Evolutionary conservation across 1,140 invertebrate species (phyloP), one percentile per base, ranked within the genome.

Genomic region (Drosophila pseudoananassae): DNA sequence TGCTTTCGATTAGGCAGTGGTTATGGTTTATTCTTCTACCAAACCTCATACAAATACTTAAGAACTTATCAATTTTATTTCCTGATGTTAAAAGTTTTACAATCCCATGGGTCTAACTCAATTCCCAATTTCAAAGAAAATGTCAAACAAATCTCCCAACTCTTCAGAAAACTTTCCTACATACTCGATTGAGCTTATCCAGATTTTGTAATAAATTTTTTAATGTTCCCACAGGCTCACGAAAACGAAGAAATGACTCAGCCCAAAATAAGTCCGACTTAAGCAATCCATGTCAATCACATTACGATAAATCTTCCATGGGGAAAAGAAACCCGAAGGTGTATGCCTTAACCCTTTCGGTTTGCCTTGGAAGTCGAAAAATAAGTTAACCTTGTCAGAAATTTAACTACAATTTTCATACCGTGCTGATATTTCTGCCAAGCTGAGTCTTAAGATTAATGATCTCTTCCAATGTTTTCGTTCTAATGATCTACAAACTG

Each of bases 401-500:
- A 17, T 58, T 61, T 43, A 51, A 76, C 49, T 63, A 60, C 58
- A 47, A 51, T 46, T 65, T 65, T 40, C 40, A 60, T 50, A 55
- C 51, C 59, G 56, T 65, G 75, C 83, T 40, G 66, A 80, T 76
- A 78, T 57, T 52, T 73, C 29, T 61, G 58, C 55, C 45, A 40
- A 64, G 27, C 38, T 1, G 38, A 17, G 40, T 14, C 40, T 23
- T 46, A 55, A 65, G 31, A 55, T 87, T 84, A 84, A 84, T 84
- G 82, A 65, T 33, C 50, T 58, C 9, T 45, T 63, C 47, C 20
- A 20, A 68, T 75, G 33, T 57, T 38, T 55, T 57, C 54, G 80
- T 84, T 84, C 80, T 84, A 83, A 83, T 84, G 79, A 83, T 83
- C 80, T 50, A 43, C 50, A 38, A 57, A 36, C 57, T 36, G 45